Conservation (phyloP, 2,797 vertebrate genomes). For the Acropternis orthonyx region DNA sequence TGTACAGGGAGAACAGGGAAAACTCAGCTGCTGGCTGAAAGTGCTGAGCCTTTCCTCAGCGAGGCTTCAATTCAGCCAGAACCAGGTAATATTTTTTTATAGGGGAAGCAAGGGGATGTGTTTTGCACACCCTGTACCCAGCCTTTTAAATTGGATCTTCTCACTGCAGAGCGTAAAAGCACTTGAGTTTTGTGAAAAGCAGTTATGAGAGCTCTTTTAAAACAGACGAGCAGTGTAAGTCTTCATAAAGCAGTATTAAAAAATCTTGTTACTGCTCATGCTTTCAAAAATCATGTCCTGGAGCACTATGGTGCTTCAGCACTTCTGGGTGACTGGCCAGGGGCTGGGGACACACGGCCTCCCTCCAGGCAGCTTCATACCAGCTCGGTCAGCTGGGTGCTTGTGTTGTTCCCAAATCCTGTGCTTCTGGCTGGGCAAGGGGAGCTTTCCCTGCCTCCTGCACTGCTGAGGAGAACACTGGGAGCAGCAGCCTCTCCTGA, state of each 20-base stretch:
- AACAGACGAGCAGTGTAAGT: not conserved
- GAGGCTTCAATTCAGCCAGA: not conserved
- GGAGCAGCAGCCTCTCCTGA: not conserved
- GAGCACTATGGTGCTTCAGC: not conserved
- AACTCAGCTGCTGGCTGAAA: not conserved
- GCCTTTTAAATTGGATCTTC: not conserved
- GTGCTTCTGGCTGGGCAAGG: not conserved
- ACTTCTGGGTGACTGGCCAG: not conserved
- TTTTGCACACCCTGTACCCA: not conserved
- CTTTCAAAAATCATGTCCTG: not conserved
- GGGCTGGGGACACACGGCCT: not conserved
- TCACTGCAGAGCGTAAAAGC: not conserved
- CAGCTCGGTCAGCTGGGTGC: not conserved
- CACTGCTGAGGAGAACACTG: not conserved
- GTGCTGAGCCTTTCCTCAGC: not conserved
- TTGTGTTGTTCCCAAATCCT: not conserved
- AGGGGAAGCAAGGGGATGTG: not conserved
- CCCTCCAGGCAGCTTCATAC: not conserved
- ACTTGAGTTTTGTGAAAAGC: not conserved
- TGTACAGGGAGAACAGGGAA: not conserved
- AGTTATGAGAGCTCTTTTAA: not conserved
- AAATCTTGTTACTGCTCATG: not conserved
- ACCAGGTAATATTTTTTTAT: not conserved
- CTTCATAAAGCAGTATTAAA: not conserved
- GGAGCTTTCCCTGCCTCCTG: not conserved